A percentile compares a stretch with the other conserved stretches of the same genome.
These are phyloP conservation scores for Bettongia penicillata DNA, from an alignment of 2,113 vertebrate species.

Conservation along the genomic window DNA sequence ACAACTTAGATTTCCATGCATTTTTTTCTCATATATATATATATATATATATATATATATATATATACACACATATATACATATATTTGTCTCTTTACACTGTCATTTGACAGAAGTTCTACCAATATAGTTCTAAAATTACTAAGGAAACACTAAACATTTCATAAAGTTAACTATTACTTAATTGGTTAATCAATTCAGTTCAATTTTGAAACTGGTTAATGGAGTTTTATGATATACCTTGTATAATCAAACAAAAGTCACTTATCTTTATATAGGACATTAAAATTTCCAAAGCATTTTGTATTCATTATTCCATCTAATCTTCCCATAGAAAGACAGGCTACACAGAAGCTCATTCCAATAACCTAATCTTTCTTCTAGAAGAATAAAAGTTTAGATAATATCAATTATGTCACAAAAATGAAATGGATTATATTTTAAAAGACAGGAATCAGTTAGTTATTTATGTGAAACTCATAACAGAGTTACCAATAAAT, in stretches of 20 bases:
- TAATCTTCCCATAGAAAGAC: background rate
- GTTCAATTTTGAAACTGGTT: background rate
- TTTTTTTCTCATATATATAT: too few relatives aligned
- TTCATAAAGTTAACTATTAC: background rate
- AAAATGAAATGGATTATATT: background rate
- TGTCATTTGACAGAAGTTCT: background rate
- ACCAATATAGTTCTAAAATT: background rate
- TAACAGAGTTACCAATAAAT: background rate
- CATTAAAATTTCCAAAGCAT: background rate
- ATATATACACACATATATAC: too few relatives aligned
- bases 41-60: too few relatives aligned
- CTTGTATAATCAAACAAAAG: background rate
- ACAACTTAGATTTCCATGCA: background rate
- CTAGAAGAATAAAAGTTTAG: background rate
- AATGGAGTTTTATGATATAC: background rate
- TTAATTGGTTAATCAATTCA: background rate
- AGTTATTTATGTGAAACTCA: background rate
- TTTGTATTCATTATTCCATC: background rate
- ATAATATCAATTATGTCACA: background rate
- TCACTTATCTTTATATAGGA: background rate
- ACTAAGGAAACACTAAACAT: background rate
- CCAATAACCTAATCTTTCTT: background rate
- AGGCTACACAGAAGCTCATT: background rate
- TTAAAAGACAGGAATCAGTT: background rate
- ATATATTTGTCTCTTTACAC: background rate